Percentiles rank a stretch among this genome's conserved stretches.
Conservation (phyloP, 2,797 vertebrate genomes). For the Aldrovandia affinis region DNA sequence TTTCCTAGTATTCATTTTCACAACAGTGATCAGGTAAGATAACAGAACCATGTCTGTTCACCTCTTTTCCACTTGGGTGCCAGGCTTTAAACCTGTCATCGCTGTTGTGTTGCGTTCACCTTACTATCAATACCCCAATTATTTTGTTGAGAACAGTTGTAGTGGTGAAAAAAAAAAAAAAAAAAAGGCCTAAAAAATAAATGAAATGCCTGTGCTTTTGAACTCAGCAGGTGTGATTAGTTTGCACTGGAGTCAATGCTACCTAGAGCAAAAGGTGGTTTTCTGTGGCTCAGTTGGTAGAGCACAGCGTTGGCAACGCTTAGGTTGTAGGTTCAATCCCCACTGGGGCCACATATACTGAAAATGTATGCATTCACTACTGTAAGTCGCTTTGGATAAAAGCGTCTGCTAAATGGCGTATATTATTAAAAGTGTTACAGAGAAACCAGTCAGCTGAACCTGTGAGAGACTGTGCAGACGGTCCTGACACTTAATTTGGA, state of each 20-base stretch:
- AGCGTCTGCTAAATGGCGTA: too few species aligned
- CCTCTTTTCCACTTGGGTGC: not conserved
- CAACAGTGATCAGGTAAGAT: not conserved
- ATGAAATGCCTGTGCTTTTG: not conserved
- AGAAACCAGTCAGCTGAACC: not conserved
- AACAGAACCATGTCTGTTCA: not conserved
- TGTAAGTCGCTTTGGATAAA: too few species aligned
- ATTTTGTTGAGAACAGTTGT: not conserved
- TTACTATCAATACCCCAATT: too few species aligned
- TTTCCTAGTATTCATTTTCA: not conserved
- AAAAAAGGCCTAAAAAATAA: not conserved
- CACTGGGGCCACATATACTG: too few species aligned
- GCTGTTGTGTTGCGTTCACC: too few species aligned
- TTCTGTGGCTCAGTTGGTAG: too few species aligned
- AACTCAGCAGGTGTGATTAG: not conserved
- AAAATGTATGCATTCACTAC: too few species aligned
- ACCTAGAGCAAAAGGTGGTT: not conserved
- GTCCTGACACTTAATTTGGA: not conserved
- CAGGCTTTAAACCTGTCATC: not conserved
- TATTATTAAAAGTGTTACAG: not conserved
- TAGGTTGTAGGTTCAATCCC: too few species aligned
- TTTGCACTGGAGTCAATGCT: not conserved
- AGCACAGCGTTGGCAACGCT: too few species aligned
- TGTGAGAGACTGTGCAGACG: not conserved
- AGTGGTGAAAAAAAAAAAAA: not conserved